Percentiles rank a stretch among this genome's conserved stretches.
Conservation (phyloP, 2,113 vertebrate genomes). For the Narcine bancroftii region DNA sequence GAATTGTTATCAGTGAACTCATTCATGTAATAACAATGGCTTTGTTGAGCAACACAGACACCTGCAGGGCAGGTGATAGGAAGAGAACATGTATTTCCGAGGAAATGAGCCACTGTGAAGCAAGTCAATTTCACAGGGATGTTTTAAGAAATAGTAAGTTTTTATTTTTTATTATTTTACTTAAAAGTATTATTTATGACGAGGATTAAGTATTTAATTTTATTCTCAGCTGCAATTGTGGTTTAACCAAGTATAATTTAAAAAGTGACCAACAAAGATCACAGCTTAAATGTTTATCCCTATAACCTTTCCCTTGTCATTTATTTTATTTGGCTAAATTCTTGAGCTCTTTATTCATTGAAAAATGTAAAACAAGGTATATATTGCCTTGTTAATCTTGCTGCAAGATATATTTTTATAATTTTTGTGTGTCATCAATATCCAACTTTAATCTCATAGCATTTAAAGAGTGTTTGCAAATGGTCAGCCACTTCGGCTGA, state of each 20-base stretch:
- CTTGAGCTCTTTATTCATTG: neutral
- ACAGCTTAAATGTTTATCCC: neutral
- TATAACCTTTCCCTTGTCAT: neutral
- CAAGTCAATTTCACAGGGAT: conserved; percentile 72
- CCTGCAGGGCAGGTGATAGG: conserved; percentile 55
- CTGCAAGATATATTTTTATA: neutral
- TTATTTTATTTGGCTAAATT: neutral
- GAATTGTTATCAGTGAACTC: conserved; percentile 75
- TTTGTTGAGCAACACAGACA: conserved; percentile 68
- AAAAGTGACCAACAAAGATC: neutral
- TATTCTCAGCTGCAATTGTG: neutral
- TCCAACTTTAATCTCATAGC: neutral
- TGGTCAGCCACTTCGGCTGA: neutral
- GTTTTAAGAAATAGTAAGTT: conserved; percentile 68
- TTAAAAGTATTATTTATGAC: neutral
- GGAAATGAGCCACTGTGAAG: conserved; percentile 75
- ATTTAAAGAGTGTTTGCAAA: neutral
- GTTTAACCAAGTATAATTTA: neutral
- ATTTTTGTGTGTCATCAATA: neutral
- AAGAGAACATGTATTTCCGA: conserved; percentile 54
- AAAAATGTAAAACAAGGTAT: no score
- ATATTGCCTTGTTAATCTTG: neutral
- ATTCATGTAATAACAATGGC: conserved; percentile 75
- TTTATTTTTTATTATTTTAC: no score
- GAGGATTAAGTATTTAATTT: neutral